These are phyloP conservation scores for Porphyrio hochstetteri DNA, from an alignment of 2,113 vertebrate species.

Conservation along the genomic window DNA sequence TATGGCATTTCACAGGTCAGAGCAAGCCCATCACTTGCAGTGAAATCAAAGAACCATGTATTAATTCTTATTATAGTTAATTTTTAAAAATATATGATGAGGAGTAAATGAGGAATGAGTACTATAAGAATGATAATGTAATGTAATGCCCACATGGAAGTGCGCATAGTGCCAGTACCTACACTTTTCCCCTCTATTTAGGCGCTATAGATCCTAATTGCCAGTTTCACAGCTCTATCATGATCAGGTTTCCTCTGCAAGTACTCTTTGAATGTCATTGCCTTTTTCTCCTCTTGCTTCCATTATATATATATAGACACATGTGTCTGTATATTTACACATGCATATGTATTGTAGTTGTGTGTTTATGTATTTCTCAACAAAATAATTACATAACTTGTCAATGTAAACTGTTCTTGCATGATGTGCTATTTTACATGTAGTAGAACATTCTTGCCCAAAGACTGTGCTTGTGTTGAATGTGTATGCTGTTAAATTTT, in stretches of 20 bases:
- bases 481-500: background rate
- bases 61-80: background rate
- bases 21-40: background rate
- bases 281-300: background rate
- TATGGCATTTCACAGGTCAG: background rate
- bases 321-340: too few relatives aligned
- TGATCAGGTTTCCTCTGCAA: background rate
- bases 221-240: background rate
- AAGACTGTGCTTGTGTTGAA: background rate
- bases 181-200: background rate
- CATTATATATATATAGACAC: background rate
- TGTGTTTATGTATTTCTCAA: background rate
- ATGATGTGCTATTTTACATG: background rate
- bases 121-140: background rate
- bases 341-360: background rate
- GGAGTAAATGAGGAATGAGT: background rate
- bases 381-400: background rate
- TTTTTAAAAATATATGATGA: background rate
- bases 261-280: background rate
- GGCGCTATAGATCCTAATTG: background rate
- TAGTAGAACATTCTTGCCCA: background rate
- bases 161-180: background rate
- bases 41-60: background rate
- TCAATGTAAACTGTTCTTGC: background rate
- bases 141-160: background rate